Evolutionary conservation across 1,140 invertebrate species (phyloP), one percentile per base, ranked within the genome.

Genomic region (Drosophila lini): DNA sequence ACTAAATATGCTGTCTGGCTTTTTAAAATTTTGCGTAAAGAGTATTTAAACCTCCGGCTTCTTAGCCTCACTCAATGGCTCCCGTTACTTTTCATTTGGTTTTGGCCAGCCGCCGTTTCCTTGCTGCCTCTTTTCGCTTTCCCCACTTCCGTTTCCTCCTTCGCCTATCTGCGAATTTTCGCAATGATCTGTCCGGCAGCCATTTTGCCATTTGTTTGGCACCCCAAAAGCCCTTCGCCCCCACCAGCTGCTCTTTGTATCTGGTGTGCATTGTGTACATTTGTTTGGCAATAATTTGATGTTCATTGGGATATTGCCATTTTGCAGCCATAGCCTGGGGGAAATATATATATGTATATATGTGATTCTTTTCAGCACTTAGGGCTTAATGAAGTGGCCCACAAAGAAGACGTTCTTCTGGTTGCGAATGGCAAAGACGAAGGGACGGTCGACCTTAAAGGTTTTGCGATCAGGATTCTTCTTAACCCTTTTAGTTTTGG

Each of bases 371-470:
- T 13, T 9, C 28, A 22, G 16, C 42, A 69, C 61, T 84, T 62
- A 91, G 63, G 81, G 83, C 47, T 64, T 89, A 9, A 75, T 52
- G 36, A 91, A 85, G 70, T 88, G 91, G 10, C 91, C 91, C 15
- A 86, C 78, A 40, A 91, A 85, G 36, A 73, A 88, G 22, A 91
- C 75, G n/a, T 75, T 74, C 59, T 64, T 64, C 15, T 58, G 78
- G 57, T 78, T 79, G 36, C 85, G 73, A 34, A 91, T 88, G 25
- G 77, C 78, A 71, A 91, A 92, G 11, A 91, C 75, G 50, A 92
- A 92, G 32, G 91, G 88, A 48, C 77, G 91, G 68, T 92, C 64
- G 5, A 78, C 91, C 32, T 56, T 71, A 52, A 92, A 91, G 32
- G 64, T 13, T 47, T 83, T 89, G 15, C 81, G 80, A 31, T 85